A percentile compares a stretch with the other conserved stretches of the same genome.
These are phyloP conservation scores for Gerris lacustris DNA, from an alignment of 2,888 invertebrate species.

Conservation along the genomic window DNA sequence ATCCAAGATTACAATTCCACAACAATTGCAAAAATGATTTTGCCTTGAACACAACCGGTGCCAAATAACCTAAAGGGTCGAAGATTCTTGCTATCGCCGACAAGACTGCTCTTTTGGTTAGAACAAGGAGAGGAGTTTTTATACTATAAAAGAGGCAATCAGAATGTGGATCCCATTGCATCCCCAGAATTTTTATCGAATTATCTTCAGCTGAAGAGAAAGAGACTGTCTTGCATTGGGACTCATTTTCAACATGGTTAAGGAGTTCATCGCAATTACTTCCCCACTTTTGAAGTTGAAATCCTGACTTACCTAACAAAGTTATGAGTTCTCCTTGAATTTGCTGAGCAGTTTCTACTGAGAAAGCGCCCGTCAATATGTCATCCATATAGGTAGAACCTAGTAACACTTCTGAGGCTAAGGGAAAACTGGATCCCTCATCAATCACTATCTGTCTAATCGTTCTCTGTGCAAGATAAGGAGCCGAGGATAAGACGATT, in stretches of 20 bases:
- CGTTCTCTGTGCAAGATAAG: not conserved
- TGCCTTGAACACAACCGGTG: not conserved
- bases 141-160: not conserved
- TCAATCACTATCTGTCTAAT: not conserved
- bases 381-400: not conserved
- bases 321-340: not conserved
- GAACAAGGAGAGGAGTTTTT: not conserved
- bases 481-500: not conserved
- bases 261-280: not conserved
- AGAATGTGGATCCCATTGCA: not conserved
- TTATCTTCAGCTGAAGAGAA: not conserved
- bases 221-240: not conserved
- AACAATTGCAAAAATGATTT: not conserved
- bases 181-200: not conserved
- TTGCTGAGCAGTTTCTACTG: not conserved
- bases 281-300: not conserved
- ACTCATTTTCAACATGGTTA: not conserved
- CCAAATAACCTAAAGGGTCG: not conserved
- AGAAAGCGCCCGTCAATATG: not conserved
- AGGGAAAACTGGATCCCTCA: not conserved
- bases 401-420: not conserved
- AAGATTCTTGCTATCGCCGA: not conserved
- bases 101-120: not conserved
- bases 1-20: not conserved
- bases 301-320: not conserved